Base-by-base conservation (phyloP, 2,888 invertebrate genomes). In the Barypeithes pellucidus region DNA sequence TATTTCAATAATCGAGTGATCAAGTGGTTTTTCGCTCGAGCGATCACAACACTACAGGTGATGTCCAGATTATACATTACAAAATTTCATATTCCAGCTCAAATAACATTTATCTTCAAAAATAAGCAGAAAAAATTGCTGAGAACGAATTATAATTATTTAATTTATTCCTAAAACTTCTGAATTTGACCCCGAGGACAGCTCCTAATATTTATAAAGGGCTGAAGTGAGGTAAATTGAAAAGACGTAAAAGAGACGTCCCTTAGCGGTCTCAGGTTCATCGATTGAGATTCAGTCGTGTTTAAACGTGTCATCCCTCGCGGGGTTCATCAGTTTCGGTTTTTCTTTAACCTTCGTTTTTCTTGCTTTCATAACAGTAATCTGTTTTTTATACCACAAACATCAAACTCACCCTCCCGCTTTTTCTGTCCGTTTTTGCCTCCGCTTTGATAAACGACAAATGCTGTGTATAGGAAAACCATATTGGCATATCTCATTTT, bases 261-360 rank as follows among this genome's bases (percentile, higher is more conserved):
- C 54, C 54, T 54, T 43, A 54, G 57, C 18, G 29, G 65, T 65
- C 70, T 59, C 72, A 50, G 59, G 73, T 67, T 68, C 75, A 80
- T 80, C 77, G 80, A 80, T 80, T 80, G 76, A 74, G 79, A 77
- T 77, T 70, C 62, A 45, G 75, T 73, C 75, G 76, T 77, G 77
- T 78, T 79, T 80, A 78, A 79, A 78, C 78, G 77, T 79, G 79
- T 78, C 78, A 77, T 76, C 77, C 80, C 80, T 77, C 78, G 67
- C 75, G 78, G 78, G 80, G 78, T 79, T 80, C 80, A 80, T 80
- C 80, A 80, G 79, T 79, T 78, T 77, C 77, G 79, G 78, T 80
- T 79, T 76, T 75, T 77, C 76, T 80, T 80, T 78, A 80, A 79
- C 80, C 80, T 79, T 71, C 76, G 71, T 77, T 78, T 76, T 77